phyloP scores from a whole-genome alignment of 2,797 vertebrate genomes.

The Rhodeus uyekii region DNA sequence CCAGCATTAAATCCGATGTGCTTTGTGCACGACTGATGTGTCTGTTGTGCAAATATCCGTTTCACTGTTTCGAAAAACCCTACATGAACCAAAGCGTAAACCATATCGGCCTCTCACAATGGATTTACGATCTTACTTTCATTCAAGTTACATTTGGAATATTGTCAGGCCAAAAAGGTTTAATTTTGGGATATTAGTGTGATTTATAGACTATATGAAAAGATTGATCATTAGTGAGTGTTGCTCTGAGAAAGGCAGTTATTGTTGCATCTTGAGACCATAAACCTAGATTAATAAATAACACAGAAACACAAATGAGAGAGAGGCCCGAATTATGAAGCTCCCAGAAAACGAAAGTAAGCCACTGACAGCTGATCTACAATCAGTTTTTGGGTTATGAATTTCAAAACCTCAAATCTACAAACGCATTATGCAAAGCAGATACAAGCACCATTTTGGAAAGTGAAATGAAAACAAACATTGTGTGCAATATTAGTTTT shows the following conservation, averaged over 20 bases:
- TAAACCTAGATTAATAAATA: not conserved
- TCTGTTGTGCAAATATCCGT: constrained; percentile 54
- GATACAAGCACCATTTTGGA: not conserved
- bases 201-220: not conserved
- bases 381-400: not conserved
- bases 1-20: constrained; percentile 54
- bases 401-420: not conserved
- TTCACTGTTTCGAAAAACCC: constrained; percentile 28
- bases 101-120: not conserved
- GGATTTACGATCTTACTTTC: not conserved
- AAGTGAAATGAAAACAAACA: not conserved
- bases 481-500: not conserved
- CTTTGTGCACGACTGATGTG: constrained; percentile 61
- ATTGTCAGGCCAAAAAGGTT: not conserved
- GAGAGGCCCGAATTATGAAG: not conserved
- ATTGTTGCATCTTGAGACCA: not conserved
- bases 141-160: not conserved
- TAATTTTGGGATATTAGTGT: not conserved
- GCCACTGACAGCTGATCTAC: not conserved
- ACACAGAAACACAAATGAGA: not conserved
- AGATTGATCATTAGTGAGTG: not conserved
- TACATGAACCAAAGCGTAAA: not conserved
- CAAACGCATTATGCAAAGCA: not conserved
- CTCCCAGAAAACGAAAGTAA: not conserved
- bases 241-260: not conserved